Evolutionary conservation across 2,797 vertebrate genomes (phyloP), one percentile per base, ranked within the genome.

Genomic region (Hozukius guyotensis): DNA sequence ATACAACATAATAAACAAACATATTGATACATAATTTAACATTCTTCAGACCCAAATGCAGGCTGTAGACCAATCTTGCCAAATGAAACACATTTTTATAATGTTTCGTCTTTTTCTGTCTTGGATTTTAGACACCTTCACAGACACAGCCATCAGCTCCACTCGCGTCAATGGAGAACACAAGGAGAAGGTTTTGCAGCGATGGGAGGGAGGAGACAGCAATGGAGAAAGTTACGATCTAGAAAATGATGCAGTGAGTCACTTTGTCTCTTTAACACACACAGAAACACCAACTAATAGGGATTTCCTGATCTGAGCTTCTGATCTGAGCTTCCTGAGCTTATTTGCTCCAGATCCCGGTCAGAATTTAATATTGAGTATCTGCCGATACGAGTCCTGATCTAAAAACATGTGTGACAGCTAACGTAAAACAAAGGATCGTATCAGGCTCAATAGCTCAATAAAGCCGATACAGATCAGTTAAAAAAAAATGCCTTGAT

Each of bases 121-220:
- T 59, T 16, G 18, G 13, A 25, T 82, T 63, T 80, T 72, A 98
- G 97, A 98, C 91, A 96, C 96, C 31, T 98, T 98, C 88, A 98
- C 97, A 62, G 97, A 98, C 88, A 96, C 97, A 0, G 96, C 97
- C 66, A 98, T 98, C 78, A 96, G 95, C 80, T 96, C 96, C 72
- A 95, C 88, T 0, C 97, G 97, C 20, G 94, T 98, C 83, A 98
- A 98, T 3, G 97, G 97, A 29, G 97, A 98, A 64, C 97, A 98
- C 90, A 97, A 97, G 77, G 97, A 98, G 89, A 98, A 98, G 89
- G 95, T 97, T 67, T 93, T 98, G 36, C 97, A 98, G 92, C 96
- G 97, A 91, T 98, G 97, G 97, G 97, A 98, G 42, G 97, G 97
- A 32, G 97, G 97, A 24, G 97, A 98, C 85, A 96, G 95, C 93